phyloP scores from a whole-genome alignment of 1,140 invertebrate genomes.

The Centruroides vittatus region DNA sequence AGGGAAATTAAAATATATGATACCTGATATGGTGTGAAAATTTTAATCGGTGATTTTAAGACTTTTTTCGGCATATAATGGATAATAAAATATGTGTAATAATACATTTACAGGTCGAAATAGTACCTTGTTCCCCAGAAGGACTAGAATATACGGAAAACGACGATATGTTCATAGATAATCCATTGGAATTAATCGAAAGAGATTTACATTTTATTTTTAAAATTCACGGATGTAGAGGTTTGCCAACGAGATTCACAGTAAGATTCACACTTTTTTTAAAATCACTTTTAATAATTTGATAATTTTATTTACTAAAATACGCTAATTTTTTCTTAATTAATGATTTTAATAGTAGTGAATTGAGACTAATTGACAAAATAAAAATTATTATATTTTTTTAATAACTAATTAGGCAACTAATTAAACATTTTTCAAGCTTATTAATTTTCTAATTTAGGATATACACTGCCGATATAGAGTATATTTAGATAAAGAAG shows the following conservation, averaged over 20 bases:
- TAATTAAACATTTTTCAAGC: no score
- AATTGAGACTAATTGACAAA: no score
- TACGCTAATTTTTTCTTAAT: no score
- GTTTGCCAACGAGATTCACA: constrained; percentile 35
- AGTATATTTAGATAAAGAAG: constrained; percentile 36
- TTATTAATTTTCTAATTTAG: constrained; percentile 19
- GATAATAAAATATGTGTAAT: neutral
- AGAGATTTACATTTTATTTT: constrained; percentile 34
- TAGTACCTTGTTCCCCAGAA: constrained; percentile 32
- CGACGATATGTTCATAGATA: constrained; percentile 37
- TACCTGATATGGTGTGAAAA: no score
- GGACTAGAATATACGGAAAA: constrained; percentile 34
- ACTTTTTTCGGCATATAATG: no score
- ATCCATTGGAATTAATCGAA: constrained; percentile 33
- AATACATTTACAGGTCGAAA: constrained; percentile 26
- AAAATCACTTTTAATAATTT: neutral
- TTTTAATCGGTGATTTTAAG: no score
- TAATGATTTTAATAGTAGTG: no score
- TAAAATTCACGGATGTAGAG: constrained; percentile 33
- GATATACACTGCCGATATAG: constrained; percentile 39
- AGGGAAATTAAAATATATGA: no score
- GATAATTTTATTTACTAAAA: no score
- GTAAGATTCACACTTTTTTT: constrained; percentile 25
- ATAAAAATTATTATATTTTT: no score
- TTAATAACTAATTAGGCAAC: no score